These are phyloP conservation scores for Ips typographus DNA, from an alignment of 1,140 invertebrate species.

Conservation along the genomic window DNA sequence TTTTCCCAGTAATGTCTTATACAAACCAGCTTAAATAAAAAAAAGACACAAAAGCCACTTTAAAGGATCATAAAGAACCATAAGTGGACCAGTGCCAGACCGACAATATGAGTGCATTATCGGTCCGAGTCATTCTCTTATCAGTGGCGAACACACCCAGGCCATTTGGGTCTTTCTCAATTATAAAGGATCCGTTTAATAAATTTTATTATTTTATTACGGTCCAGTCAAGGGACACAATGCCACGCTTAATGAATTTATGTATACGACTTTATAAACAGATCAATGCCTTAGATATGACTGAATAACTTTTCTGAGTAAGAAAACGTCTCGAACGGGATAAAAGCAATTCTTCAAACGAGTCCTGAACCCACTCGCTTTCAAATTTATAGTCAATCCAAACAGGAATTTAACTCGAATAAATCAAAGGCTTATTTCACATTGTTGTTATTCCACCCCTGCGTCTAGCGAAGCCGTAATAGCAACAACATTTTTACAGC, in stretches of 20 bases:
- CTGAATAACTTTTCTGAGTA: no score
- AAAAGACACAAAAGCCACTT: slow-evolving; percentile 17
- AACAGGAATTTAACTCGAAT: no score
- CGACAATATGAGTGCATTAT: slow-evolving; percentile 29
- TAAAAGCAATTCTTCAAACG: no score
- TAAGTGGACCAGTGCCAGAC: slow-evolving; percentile 21
- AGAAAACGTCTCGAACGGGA: no score
- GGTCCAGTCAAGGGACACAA: slow-evolving; percentile 5
- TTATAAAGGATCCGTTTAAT: slow-evolving; percentile 31
- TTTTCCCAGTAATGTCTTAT: no score
- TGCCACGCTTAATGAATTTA: slow-evolving; percentile 24
- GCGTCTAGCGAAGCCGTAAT: no score
- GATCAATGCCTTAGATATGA: neutral
- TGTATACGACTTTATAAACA: slow-evolving; percentile 18
- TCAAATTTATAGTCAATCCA: no score
- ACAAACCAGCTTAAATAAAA: neutral
- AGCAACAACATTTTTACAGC: no score
- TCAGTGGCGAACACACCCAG: slow-evolving; percentile 27
- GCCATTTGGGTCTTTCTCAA: slow-evolving; percentile 28
- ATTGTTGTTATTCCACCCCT: no score
- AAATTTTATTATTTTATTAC: slow-evolving; percentile 29
- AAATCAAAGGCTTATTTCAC: no score
- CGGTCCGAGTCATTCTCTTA: slow-evolving; percentile 25
- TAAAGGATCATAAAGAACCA: slow-evolving; percentile 23
- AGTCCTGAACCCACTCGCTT: no score